Evolutionary conservation across 2,113 vertebrate genomes (phyloP).

Genomic region (Trachemys scripta): DNA sequence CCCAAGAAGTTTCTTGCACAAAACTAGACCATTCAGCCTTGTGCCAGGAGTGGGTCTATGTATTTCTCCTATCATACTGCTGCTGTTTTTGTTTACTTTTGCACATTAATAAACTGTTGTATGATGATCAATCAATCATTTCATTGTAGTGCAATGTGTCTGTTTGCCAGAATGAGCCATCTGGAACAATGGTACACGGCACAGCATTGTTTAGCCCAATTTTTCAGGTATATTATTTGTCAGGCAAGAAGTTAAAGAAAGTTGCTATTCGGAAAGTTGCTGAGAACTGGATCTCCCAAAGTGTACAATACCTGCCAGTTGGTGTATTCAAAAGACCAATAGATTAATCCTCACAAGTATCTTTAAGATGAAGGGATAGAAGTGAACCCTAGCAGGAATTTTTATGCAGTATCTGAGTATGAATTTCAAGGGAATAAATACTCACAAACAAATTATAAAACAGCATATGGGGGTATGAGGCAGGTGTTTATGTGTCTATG

Average conservation of each 20-base stretch:
- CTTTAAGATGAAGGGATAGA: not conserved
- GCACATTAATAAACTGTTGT: not conserved
- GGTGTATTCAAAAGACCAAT: not conserved
- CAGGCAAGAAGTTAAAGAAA: constrained; percentile 6
- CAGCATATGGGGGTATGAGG: not conserved
- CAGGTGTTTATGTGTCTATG: not conserved
- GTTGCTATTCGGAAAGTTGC: not conserved
- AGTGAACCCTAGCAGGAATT: not conserved
- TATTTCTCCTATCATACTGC: not conserved
- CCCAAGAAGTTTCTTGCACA: not conserved
- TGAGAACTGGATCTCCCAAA: not conserved
- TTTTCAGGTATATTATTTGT: not conserved
- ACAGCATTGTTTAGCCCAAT: not conserved
- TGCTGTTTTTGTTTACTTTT: not conserved
- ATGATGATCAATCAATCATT: not conserved
- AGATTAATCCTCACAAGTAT: not conserved
- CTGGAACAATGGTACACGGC: not conserved
- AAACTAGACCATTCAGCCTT: not conserved
- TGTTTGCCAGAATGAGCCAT: not conserved
- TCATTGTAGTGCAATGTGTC: not conserved
- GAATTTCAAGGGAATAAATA: not conserved
- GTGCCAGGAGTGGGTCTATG: not conserved
- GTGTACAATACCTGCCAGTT: not conserved
- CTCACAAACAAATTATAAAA: not conserved
- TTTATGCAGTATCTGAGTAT: not conserved